Base-by-base conservation (phyloP, 2,888 invertebrate species). In the Morpho helenor region DNA sequence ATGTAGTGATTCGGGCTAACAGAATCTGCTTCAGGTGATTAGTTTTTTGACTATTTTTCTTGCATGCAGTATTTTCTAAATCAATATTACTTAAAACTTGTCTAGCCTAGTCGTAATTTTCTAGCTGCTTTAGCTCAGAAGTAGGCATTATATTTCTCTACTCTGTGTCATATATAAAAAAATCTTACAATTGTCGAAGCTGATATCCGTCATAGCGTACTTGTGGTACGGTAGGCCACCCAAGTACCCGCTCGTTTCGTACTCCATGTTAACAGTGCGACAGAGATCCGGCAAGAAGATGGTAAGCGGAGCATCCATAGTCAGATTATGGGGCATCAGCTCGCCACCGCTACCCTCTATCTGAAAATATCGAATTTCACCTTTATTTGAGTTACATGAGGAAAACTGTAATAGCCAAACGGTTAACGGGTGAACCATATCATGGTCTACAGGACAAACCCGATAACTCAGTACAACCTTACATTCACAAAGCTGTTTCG, bases 241-340 rank as follows among this genome's bases (percentile, higher is more conserved):
- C 7, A 93, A 73, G 1, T 77, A 71, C 0, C 92, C 91, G 22
- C 93, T 94, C 65, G 90, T 84, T 39, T 91, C 89, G 71, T 92
- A 95, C 66, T 93, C 92, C 74, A 95, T 78, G 45, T 90, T 87
- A 9, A 95, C 87, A 0, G 88, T 92, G 61, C 96, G 92, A 80
- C 97, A 97, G 67, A 97, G 86, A 74, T 97, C 96, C 0, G 96
- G 91, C 57, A 94, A 91, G 79, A 95, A 96, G 70, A 96, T 85
- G 3, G 74, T 71, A 31, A 88, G 72, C 2, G 63, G 63, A 0
- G 80, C 79, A 1, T 92, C 87, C 62, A 92, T 93, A 0, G 85
- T 88, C 63, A 94, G 81, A 69, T 93, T 88, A 0, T 94, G 94
- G 0, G 95, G 93, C 77, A 95, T 94, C 74, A 96, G 94, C 85